Base-by-base conservation (phyloP, 2,113 vertebrate species). In the Morone saxatilis region DNA sequence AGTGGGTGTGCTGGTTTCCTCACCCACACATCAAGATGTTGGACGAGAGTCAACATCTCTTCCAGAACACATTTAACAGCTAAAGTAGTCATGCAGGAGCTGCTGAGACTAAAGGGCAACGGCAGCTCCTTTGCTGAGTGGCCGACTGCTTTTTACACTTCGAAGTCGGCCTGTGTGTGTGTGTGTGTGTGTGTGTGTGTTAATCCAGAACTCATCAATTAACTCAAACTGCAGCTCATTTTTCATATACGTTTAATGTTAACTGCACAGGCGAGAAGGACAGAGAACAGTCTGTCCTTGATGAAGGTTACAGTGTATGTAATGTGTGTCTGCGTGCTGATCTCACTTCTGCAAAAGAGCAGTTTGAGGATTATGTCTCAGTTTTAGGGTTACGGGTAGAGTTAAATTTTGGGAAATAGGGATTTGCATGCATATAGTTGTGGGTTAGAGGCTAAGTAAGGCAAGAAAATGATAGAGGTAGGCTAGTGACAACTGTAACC, bases 121-220 rank as follows among this genome's bases (percentile, higher is more conserved):
- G 43, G 54, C 65, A 25, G 67, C 20, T 71, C 22, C 40, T 20
- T 65, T 47, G 41, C 40, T 0, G 50, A 54, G 50, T 11, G 51
- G 20, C 40, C 20, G n/a, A 14, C 48, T 47, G 74, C 31, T 68
- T 85, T 71, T 82, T 38, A 67, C 17, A 43, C 79, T 40, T 17
- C 9, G 25, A 25, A 47, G 69, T 70, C 45, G 7, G 9, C 65
- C n/a, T 22, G 9, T 61, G 22, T 12, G 50, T 8, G 11, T 57
- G 57, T 13, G 12, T 47, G 79, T 63, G 1, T 47, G 79, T 63
- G 2, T 8, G 11, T 57, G 57, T 13, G 12, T 47, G 79, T 63
- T 74, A 76, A 85, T 85, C 71, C 65, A 25, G 17, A 66, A 62
- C 56, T 75, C 74, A 80, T 83, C 88, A 69, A 79, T 90, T 92